Conservation (phyloP, 2,797 vertebrate genomes). For the Pipistrellus pipistrellus region DNA sequence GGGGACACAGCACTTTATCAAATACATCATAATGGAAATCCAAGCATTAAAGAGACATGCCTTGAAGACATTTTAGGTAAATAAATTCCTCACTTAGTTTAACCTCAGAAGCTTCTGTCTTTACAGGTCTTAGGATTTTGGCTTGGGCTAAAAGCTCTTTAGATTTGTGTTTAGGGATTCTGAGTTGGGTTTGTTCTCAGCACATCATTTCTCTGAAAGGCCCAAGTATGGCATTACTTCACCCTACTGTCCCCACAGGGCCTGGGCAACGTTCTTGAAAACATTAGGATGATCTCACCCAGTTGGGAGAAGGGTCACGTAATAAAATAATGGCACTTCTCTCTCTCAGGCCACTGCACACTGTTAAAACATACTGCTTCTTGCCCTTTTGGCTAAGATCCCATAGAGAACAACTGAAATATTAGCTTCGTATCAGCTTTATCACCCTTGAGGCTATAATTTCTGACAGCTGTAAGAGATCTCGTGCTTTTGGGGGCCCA, state of each 20-base stretch:
- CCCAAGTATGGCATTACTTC: conserved; percentile 68
- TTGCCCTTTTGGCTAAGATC: conserved; percentile 77
- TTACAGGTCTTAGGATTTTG: conserved; percentile 62
- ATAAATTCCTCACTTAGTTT: conserved; percentile 70
- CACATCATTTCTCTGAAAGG: conserved; percentile 68
- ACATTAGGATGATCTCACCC: conserved; percentile 77
- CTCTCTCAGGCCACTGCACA: conserved; percentile 60
- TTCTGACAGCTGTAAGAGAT: conserved; percentile 73
- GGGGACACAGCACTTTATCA: conserved; percentile 57
- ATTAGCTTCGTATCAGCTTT: conserved; percentile 74
- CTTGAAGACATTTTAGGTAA: conserved; percentile 72
- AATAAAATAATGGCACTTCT: conserved; percentile 74
- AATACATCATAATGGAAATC: conserved; percentile 74
- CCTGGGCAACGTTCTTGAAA: conserved; percentile 76
- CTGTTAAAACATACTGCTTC: conserved; percentile 71
- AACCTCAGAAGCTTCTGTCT: conserved; percentile 33
- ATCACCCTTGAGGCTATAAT: conserved; percentile 58
- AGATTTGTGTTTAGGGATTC: conserved; percentile 72
- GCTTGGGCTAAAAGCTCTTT: conserved; percentile 62
- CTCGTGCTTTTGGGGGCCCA: conserved; percentile 63
- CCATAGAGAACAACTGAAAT: conserved; percentile 76
- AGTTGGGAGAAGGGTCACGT: conserved; percentile 68
- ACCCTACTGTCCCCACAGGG: conserved; percentile 54
- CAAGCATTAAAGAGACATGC: neutral
- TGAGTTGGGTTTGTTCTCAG: conserved; percentile 37